Conservation (phyloP, 1,140 invertebrate genomes). For the Ceratitis capitata region DNA sequence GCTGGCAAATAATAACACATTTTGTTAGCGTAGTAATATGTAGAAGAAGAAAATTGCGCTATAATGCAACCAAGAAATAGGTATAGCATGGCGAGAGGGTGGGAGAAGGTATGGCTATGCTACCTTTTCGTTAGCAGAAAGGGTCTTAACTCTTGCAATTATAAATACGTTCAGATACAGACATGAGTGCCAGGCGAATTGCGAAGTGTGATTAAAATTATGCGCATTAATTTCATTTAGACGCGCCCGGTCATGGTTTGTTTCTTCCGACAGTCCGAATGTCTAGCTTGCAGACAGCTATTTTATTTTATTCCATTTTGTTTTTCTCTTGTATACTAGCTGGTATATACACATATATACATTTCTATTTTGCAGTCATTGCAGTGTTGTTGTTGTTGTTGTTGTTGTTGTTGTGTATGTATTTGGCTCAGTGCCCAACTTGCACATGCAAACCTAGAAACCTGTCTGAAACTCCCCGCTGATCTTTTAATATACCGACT, state of each 20-base stretch:
- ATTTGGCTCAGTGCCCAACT: no score
- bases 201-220: neutral
- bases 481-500: no score
- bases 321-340: no score
- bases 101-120: neutral
- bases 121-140: neutral
- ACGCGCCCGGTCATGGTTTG: neutral
- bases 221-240: conserved; percentile 16
- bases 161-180: neutral
- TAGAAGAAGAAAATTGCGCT: neutral
- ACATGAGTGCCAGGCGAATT: neutral
- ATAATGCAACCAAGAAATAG: neutral
- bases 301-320: neutral
- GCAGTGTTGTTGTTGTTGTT: no score
- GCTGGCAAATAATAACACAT: neutral
- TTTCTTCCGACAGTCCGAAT: neutral
- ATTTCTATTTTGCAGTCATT: no score
- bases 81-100: neutral
- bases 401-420: no score
- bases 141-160: neutral
- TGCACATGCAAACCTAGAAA: no score
- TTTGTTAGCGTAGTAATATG: neutral
- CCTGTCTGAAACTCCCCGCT: no score
- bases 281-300: neutral
- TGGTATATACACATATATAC: no score